phyloP scores from a whole-genome alignment of 2,797 vertebrate species.

The Alcedo atthis region DNA sequence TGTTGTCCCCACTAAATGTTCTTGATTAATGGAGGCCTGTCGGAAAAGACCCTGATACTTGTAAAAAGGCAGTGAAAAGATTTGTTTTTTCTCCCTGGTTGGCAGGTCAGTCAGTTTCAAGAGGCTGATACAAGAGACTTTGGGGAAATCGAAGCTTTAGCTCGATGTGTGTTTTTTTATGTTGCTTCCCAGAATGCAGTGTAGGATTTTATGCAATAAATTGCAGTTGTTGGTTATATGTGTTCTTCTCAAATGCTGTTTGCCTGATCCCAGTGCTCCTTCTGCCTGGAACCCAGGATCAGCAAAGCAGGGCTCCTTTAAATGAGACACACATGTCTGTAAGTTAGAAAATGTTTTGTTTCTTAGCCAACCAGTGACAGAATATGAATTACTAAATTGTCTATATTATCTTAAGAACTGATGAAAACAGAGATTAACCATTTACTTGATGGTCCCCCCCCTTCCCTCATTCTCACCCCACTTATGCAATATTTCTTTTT shows the following conservation, averaged over 20 bases:
- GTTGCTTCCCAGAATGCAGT: neutral
- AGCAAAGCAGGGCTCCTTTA: neutral
- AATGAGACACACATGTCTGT: neutral
- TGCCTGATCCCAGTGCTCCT: neutral
- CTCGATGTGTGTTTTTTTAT: too few relatives aligned
- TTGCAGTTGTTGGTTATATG: neutral
- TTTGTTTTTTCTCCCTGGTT: neutral
- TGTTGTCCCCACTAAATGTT: neutral
- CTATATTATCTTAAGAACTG: neutral
- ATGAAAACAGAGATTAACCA: neutral
- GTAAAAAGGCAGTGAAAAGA: rapidly evolving
- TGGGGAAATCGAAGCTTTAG: neutral
- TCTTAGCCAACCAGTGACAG: neutral
- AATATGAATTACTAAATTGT: neutral
- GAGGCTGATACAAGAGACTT: neutral
- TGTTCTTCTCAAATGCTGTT: neutral
- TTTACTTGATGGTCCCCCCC: neutral
- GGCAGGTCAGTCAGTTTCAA: neutral
- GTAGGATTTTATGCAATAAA: neutral
- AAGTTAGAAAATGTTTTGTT: neutral
- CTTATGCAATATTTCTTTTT: neutral
- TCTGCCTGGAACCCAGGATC: neutral
- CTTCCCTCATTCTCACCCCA: neutral
- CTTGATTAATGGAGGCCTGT: neutral
- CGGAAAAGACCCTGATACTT: rapidly evolving